Base-by-base conservation (phyloP, 2,888 invertebrate species). In the Drosophila borealis region DNA sequence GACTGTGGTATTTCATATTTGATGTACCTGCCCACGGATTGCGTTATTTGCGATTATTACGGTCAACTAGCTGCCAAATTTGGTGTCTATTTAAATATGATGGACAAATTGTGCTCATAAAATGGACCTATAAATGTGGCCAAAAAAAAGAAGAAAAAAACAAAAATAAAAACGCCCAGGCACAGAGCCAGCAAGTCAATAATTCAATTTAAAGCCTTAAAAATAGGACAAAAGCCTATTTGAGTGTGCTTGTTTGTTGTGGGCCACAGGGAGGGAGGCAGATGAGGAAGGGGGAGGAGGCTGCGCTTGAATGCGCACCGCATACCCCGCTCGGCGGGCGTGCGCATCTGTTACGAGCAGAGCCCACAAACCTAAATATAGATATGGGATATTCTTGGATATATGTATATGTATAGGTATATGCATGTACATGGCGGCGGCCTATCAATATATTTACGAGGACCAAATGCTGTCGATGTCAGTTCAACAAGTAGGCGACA, bases 341-440 rank as follows among this genome's bases (percentile, higher is more conserved):
- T 63, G 74, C 74, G 56, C 79, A 76, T 78, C 80, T 61, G 61
- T 74, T 70, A 64, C 53, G 56, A 44, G 48, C 63, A 64, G 75
- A 59, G 59, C 79, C 78, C 64, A 73, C 44, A 50, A 70, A 88
- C 82, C 88, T 85, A 82, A 78, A 88, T 88, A 71, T 88, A 82
- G 74, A 88, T 69, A 63, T 19, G 51, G 41, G 14, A 53, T 41
- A 53, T 53, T 36, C 53, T 53, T 51, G 37, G 51, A 37, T 8
- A 51, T 14, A 21, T 25, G 8, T 10, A 39, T 19, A 10, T 44
- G n/a, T 21, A 29, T 55, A 4, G 10, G 13, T 17, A n/a, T 11
- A 17, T 45, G 33, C 34, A 3, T 11, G 29, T 53, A 8, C 10
- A 5, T 19, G 21, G 39, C 36, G 13, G 10, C 39, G 4, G 72